Base-by-base conservation (phyloP, 2,888 invertebrate genomes). In the Notodonta dromedarius region DNA sequence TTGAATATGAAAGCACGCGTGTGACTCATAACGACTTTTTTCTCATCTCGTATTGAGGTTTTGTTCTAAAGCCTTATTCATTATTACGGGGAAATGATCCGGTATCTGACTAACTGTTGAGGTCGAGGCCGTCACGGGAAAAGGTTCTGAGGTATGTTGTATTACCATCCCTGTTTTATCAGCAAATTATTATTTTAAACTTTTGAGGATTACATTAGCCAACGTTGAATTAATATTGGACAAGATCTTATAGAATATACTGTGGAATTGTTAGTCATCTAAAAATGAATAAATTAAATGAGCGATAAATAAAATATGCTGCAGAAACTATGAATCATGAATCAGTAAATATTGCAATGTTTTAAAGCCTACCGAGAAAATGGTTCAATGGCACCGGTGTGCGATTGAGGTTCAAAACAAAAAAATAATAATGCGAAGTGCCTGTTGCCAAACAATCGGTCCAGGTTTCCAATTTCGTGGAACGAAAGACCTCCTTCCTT, bases 41-140 rank as follows among this genome's bases (percentile, higher is more conserved):
- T 64, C 67, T 69, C 66, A 65, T 69, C 61, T 69, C 60, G 46
- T 66, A 66, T 69, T 51, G 73, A 71, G 65, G 71, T 69, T 69
- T 69, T 58, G 73, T 74, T 77, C 61, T 70, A 61, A 73, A 73
- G 70, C 70, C 73, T 86, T 84, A 88, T 82, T 89, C 86, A 87
- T 83, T 76, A 70, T 70, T 87, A 84, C 85, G 65, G 65, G 75
- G 87, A 88, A 90, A 70, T 71, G 78, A 85, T 87, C 80, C 81
- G 76, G 76, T 82, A 74, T 74, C 74, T 71, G 66, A 76, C 76
- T 86, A 87, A 85, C 80, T 63, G 70, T 65, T 72, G 76, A 84
- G 86, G 87, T 84, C 84, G 84, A 79, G 81, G 80, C 81, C 91
- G 91, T 93, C 92, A 93, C 90, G 93, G 93, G 93, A 93, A 87